phyloP scores from a whole-genome alignment of 2,113 vertebrate species.

The Neotoma lepida region DNA sequence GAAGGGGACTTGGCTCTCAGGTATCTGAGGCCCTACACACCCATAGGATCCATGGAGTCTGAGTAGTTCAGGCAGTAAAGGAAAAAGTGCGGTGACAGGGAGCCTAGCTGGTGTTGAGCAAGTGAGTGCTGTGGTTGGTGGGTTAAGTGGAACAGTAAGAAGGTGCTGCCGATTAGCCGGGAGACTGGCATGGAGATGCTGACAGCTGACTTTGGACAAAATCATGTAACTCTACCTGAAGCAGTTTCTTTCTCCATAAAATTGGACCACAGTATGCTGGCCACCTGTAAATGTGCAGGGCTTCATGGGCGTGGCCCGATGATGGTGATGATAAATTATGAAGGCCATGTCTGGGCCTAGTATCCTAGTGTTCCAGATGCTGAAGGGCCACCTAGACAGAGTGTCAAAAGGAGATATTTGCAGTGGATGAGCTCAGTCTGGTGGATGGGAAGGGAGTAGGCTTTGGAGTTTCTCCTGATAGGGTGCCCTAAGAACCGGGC shows the following conservation, averaged over 20 bases:
- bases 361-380: neutral
- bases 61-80: neutral
- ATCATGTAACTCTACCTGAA: neutral
- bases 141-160: neutral
- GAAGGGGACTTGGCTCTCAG: neutral
- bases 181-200: neutral
- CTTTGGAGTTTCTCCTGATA: neutral
- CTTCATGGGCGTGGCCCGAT: neutral
- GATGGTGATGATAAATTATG: neutral
- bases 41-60: neutral
- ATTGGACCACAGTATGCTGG: neutral
- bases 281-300: neutral
- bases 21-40: neutral
- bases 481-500: neutral
- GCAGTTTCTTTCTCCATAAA: neutral
- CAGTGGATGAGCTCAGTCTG: neutral
- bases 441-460: neutral
- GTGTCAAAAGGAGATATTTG: neutral
- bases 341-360: neutral
- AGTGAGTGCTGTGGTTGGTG: neutral
- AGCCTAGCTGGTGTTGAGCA: neutral
- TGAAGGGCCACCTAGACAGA: neutral
- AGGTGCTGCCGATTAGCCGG: neutral
- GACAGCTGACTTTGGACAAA: neutral
- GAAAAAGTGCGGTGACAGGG: neutral